Evolutionary conservation across 2,888 invertebrate species (phyloP).

Genomic region (Onthophagus sagittarius): DNA sequence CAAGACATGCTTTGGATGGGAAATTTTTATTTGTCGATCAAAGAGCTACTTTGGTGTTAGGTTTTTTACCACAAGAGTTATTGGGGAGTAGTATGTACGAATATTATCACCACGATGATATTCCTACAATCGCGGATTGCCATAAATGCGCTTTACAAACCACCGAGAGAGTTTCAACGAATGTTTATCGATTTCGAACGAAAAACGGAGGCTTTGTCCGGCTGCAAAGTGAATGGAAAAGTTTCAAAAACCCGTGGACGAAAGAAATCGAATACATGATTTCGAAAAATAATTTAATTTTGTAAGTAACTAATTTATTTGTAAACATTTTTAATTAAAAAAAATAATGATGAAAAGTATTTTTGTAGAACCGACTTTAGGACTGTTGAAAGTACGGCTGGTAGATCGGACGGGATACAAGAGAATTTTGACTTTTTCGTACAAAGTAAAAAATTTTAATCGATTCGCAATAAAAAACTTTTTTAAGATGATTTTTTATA

Average conservation of each 20-base stretch:
- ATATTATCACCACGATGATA: constrained; percentile 81
- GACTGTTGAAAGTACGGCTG: constrained; percentile 51
- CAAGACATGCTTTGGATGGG: constrained; percentile 83
- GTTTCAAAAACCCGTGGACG: constrained; percentile 93
- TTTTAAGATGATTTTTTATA: constrained; percentile 23
- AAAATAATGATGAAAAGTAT: not conserved
- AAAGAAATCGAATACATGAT: constrained; percentile 90
- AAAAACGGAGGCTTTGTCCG: constrained; percentile 72
- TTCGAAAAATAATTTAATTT: constrained; percentile 77
- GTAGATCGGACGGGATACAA: constrained; percentile 48
- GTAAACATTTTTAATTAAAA: not conserved
- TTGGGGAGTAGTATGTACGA: constrained; percentile 91
- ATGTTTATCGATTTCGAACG: constrained; percentile 73
- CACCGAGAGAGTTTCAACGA: constrained; percentile 61
- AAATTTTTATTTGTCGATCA: constrained; percentile 92
- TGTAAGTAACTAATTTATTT: constrained; percentile 49
- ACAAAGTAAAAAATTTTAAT: constrained; percentile 46
- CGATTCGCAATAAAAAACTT: not conserved
- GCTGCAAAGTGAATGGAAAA: constrained; percentile 81
- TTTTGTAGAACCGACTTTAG: constrained; percentile 48
- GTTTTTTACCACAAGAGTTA: constrained; percentile 90
- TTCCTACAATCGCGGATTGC: constrained; percentile 72
- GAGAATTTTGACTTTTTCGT: constrained; percentile 56
- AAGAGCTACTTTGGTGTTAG: constrained; percentile 82
- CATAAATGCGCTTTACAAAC: constrained; percentile 75